These are phyloP conservation scores for Unio pictorum DNA, from an alignment of 2,888 invertebrate species.

Conservation along the genomic window DNA sequence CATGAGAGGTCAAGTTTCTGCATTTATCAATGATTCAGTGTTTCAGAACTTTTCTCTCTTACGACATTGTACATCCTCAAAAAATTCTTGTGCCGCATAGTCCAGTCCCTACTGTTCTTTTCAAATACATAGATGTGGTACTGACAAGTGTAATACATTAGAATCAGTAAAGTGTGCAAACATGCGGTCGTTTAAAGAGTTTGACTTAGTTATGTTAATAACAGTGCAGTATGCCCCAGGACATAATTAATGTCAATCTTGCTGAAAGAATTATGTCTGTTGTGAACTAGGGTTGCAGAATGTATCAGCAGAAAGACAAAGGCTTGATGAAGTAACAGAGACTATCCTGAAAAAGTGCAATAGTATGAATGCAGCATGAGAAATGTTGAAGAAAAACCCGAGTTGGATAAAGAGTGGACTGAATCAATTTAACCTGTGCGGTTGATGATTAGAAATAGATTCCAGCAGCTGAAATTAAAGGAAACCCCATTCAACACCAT, in stretches of 20 bases:
- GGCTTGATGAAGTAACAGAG: constrained; percentile 3
- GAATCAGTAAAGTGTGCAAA: constrained; percentile 24
- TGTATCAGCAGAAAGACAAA: constrained; percentile 9
- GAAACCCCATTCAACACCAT: constrained; percentile 8
- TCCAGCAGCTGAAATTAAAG: constrained; percentile 18
- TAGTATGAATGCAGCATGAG: constrained; percentile 12
- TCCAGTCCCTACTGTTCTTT: constrained; percentile 8
- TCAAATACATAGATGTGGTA: constrained; percentile 30
- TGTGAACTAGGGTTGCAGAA: constrained; percentile 30
- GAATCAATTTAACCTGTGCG: constrained; percentile 12
- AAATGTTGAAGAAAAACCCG: constrained; percentile 7
- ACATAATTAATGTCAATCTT: constrained; percentile 27
- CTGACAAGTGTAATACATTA: constrained; percentile 29
- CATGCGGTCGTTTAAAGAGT: constrained; percentile 27
- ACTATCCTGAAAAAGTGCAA: constrained; percentile 3
- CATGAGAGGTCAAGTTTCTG: constrained; percentile 16
- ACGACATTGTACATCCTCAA: constrained; percentile 13
- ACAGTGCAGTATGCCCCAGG: constrained; percentile 30
- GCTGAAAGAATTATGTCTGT: constrained; percentile 28
- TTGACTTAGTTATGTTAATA: constrained; percentile 27
- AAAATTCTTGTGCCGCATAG: background rate
- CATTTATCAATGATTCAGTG: constrained; percentile 25
- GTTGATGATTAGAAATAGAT: constrained; percentile 11
- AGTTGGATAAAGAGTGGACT: constrained; percentile 9
- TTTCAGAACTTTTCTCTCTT: constrained; percentile 24